These are phyloP conservation scores for Denticeps clupeoides DNA, from an alignment of 2,797 vertebrate genomes.

Conservation along the genomic window DNA sequence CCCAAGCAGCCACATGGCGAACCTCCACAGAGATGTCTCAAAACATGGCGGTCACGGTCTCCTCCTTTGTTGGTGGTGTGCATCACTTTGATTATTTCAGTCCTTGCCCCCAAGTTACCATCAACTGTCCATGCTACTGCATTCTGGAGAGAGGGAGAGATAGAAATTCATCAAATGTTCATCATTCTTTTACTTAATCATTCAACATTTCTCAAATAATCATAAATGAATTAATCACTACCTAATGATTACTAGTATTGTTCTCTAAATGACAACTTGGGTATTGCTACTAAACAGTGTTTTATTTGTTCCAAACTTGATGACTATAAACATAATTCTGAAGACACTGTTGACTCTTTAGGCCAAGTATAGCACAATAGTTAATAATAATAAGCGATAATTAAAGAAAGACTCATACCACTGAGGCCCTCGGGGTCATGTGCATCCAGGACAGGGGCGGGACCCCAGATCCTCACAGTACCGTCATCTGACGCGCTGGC, in stretches of 20 bases:
- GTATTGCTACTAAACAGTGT: too few relatives aligned
- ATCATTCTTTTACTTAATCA: too few relatives aligned
- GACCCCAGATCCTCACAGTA: conserved; percentile 93
- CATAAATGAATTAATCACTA: too few relatives aligned
- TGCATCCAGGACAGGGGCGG: conserved; percentile 80
- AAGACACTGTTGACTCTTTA: neutral
- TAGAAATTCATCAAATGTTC: neutral
- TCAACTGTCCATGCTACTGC: conserved; percentile 98
- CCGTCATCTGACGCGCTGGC: conserved; percentile 93
- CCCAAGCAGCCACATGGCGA: conserved; percentile 20
- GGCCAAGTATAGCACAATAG: neutral
- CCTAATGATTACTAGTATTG: too few relatives aligned
- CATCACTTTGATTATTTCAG: conserved; percentile 21
- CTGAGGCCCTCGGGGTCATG: conserved; percentile 79
- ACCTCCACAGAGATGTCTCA: conserved; percentile 32
- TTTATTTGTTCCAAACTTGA: too few relatives aligned
- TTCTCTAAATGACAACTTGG: too few relatives aligned
- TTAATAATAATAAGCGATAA: neutral
- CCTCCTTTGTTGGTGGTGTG: conserved; percentile 41
- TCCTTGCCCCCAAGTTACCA: conserved; percentile 55
- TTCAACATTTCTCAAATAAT: too few relatives aligned
- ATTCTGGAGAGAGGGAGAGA: conserved; percentile 56
- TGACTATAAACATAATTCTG: too few relatives aligned
- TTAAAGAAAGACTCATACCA: conserved; percentile 31
- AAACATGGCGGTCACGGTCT: conserved; percentile 17